Base-by-base conservation (phyloP, 2,797 vertebrate genomes). In the Melanotaenia nigrans region DNA sequence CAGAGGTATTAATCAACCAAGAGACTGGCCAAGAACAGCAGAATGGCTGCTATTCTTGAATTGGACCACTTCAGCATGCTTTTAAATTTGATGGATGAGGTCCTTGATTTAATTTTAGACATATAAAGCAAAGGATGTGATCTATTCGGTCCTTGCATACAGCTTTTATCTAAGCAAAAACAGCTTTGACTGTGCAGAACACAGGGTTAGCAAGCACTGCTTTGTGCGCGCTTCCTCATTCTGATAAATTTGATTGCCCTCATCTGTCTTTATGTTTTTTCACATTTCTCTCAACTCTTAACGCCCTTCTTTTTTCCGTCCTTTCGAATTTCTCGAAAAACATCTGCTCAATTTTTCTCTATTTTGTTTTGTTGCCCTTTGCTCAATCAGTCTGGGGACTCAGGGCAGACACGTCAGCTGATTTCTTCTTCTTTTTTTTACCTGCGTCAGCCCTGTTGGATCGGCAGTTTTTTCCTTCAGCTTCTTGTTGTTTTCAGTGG, bases 61-160 rank as follows among this genome's bases (percentile, higher is more conserved):
- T 75, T 45, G 63, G 56, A 75, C 59, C 75, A 70, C 77, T 79
- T 73, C 63, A 49, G 49, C 24, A 77, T 70, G 60, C 78, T 85
- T 87, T 85, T 33, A 77, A 58, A 67, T 78, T 75, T 73, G 53
- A 68, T 9, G 9, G 60, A 76, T 79, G 45, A 81, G 79, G 83
- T 90, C 84, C 83, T 87, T 89, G 79, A 92, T 89, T 86, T 49
- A 77, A 84, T 87, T 80, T 85, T 82, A 83, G 59, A 32, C 53
- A 60, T 71, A 8, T 81, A 73, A 73, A 82, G 73, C 65, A 78
- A 84, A 80, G 79, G 77, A 86, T 75, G 65, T 13, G 59, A 70
- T 73, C 58, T 45, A 54, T 80, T 30, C 61, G 42, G 54, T 79
- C 30, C 36, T 22, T 66, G 12, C 24, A 72, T 66, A 24, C 66